Base-by-base conservation (phyloP, 2,797 vertebrate genomes). In the Tapera naevia region DNA sequence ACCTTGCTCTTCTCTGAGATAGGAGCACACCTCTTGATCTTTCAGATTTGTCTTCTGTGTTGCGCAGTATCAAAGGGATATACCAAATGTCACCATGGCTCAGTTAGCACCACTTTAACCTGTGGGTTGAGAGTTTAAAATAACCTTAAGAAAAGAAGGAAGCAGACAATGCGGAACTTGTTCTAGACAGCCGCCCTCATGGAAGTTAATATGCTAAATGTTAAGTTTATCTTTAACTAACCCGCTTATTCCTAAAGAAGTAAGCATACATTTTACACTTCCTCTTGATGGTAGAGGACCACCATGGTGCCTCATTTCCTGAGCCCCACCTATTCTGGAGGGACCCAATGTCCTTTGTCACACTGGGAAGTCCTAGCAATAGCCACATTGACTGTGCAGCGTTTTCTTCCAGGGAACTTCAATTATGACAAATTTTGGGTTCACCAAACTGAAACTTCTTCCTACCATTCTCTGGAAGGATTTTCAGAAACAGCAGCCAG, bases 151-250 rank as follows among this genome's bases (percentile, higher is more conserved):
- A 73, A 71, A 67, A 48, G 51, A 65, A 66, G 25, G 69, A 30
- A 89, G 15, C 10, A 94, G 54, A 80, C 43, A 91, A 80, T 4
- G 3, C 72, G 84, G 50, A 78, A 51, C 56, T 79, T 82, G 53
- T 39, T 86, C 69, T 43, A 91, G n/a, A 69, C 24, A 84, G 74
- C 24, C 3, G 5, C 27, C 11, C 24, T 86, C 75, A 32, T 2
- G 7, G 33, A 88, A 86, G 43, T 57, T 69, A 80, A 79, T 85
- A 75, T 28, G 81, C 41, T 62, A 79, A 61, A 56, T 5, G 32
- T 41, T 82, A 41, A 72, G 57, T 85, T 95, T 88, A 79, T 70
- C 56, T 79, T 95, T 86, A 94, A 79, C 50, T 75, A 86, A 81
- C 22, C 72, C 87, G 33, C 32, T 17, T 74, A 14, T 84, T 91